A percentile compares a stretch with the other conserved stretches of the same genome.
Conservation (phyloP, 1,140 invertebrate species). For the Hestina assimilis region DNA sequence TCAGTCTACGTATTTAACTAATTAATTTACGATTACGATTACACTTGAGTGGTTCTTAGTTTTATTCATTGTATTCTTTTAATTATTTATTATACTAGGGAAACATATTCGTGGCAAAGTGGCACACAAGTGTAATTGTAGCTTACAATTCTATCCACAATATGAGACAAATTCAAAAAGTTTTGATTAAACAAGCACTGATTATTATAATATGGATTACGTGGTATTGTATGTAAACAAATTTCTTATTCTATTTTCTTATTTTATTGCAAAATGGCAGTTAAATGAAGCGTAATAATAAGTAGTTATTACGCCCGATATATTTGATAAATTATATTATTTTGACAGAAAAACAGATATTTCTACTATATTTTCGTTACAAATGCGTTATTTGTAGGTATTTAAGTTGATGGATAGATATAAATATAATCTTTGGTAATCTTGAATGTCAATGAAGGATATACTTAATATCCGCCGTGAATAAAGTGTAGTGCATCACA, state of each 20-base stretch:
- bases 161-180: slow-evolving; percentile 34
- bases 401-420: too few species aligned
- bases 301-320: not conserved
- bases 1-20: slow-evolving; percentile 14
- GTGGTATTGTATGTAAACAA: slow-evolving; percentile 23
- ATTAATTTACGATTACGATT: slow-evolving; percentile 24
- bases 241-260: slow-evolving; percentile 24
- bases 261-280: slow-evolving; percentile 32
- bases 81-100: not conserved
- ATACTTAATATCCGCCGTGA: too few species aligned
- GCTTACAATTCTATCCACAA: slow-evolving; percentile 44
- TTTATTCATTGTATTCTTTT: not conserved
- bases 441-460: too few species aligned
- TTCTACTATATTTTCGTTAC: too few species aligned
- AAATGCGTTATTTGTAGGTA: too few species aligned
- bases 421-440: too few species aligned
- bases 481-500: too few species aligned
- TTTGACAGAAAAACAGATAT: not conserved
- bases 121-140: slow-evolving; percentile 12
- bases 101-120: not conserved
- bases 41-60: not conserved
- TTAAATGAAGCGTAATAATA: slow-evolving; percentile 31
- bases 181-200: slow-evolving; percentile 30
- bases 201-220: slow-evolving; percentile 30
- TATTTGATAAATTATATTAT: not conserved